Evolutionary conservation across 1,140 invertebrate species (phyloP), one percentile per base, ranked within the genome.

Genomic region (Formica exsecta): DNA sequence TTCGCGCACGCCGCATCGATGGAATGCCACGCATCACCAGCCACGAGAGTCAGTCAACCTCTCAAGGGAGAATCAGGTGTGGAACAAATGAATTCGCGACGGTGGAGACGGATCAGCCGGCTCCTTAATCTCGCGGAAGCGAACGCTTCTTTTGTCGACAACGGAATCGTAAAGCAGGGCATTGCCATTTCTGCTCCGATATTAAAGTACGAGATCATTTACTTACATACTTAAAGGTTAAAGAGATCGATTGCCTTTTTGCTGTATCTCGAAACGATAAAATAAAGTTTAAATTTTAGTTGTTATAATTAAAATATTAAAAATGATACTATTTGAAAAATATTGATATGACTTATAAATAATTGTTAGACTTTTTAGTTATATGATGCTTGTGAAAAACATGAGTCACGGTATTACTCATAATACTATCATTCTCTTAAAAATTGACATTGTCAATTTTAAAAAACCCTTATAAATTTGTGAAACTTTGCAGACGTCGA

Each of bases 1-100:
- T 87, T 74, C 71, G 62, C 83, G 51, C 54, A 86, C 66, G 64
- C 81, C 70, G 84, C 84, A 68, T 86, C 86, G 89, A 62, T 77
- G 89, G 90, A 91, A 91, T 89, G 90, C 90, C 90, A 87, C 87
- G 87, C 90, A 88, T 86, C 89, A 91, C 71, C 86, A 85, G 85
- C 84, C 38, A 87, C 64, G 41, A 74, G 66, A 86, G 11, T 80
- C 87, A 89, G 68, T 83, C 79, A 73, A 83, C 79, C 79, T 73
- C 68, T 73, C 79, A n/a, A 83, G 68, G 41, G 16, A 38, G 79
- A 83, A 83, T 83, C 79, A 83, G 79, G 79, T 83, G 79, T 83
- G 79, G 79, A 83, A 83, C 68, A 83, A 83, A 83, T 83, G 79
- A 83, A 83, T 83, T 83, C 68, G 79, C 79, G 68, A 83, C 79